Conservation (phyloP, 2,113 vertebrate genomes). For the Nanorana parkeri region DNA sequence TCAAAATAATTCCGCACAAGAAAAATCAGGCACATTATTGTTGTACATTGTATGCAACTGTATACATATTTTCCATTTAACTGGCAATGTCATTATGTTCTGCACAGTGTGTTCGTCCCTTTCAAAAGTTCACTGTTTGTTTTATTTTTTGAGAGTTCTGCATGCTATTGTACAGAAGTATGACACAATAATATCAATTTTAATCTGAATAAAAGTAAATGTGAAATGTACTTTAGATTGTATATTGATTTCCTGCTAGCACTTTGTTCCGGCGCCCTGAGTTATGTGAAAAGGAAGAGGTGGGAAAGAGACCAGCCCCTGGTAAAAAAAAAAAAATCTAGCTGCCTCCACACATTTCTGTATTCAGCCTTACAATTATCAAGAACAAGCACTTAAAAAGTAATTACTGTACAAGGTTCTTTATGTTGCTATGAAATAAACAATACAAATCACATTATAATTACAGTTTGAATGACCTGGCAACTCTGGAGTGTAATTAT, state of each 20-base stretch:
- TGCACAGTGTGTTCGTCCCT: conserved; percentile 34
- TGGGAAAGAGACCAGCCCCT: conserved; percentile 29
- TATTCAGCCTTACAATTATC: conserved; percentile 52
- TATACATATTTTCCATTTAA: conserved; percentile 20
- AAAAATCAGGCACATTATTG: conserved; percentile 3
- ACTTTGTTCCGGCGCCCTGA: conserved; percentile 50
- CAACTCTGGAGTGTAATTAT: conserved; percentile 54
- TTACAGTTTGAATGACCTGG: conserved; percentile 56
- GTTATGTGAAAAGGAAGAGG: conserved; percentile 54
- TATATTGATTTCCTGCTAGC: conserved; percentile 54
- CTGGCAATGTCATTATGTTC: conserved; percentile 17
- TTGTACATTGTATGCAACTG: not conserved
- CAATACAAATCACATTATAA: conserved; percentile 59
- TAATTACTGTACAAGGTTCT: conserved; percentile 57
- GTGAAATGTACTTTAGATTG: conserved; percentile 50
- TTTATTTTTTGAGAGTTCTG: not conserved
- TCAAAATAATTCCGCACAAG: not conserved
- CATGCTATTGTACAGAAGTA: conserved; percentile 15
- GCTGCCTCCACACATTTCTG: conserved; percentile 49
- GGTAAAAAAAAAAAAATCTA: conserved; percentile 14
- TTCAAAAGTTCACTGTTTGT: conserved; percentile 9
- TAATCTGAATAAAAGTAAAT: conserved; percentile 50
- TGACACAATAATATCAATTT: conserved; percentile 52
- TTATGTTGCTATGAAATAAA: conserved; percentile 57
- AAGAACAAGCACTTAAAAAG: conserved; percentile 58